phyloP scores from a whole-genome alignment of 2,113 vertebrate species.

The Asarcornis scutulata region DNA sequence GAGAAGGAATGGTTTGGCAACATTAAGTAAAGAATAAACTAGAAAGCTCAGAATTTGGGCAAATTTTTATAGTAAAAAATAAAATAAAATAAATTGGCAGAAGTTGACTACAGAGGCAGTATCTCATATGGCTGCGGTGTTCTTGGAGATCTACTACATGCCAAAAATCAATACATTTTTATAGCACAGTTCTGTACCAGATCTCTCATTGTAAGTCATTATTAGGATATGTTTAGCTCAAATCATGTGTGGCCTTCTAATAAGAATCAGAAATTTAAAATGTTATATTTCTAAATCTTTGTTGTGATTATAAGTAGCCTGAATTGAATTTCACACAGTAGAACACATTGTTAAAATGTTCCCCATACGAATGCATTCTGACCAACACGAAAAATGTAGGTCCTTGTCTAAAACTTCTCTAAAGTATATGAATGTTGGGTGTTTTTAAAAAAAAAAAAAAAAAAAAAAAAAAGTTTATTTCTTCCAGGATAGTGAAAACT shows the following conservation, averaged over 20 bases:
- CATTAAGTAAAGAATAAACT: neutral
- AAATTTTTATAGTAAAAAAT: neutral
- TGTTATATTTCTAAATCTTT: slow-evolving; percentile 22
- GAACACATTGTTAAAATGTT: slow-evolving; percentile 13
- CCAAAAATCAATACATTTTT: neutral
- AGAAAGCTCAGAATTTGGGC: neutral
- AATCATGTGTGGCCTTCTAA: slow-evolving; percentile 33
- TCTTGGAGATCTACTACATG: neutral
- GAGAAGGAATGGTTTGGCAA: neutral
- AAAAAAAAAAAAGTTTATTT: neutral
- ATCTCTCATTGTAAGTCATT: slow-evolving; percentile 15
- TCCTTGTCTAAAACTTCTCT: slow-evolving; percentile 51
- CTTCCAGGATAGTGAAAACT: neutral
- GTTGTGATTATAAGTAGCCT: slow-evolving; percentile 37
- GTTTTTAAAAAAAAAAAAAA: neutral
- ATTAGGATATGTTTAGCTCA: slow-evolving; percentile 28
- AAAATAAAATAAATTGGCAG: neutral
- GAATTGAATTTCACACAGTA: slow-evolving; percentile 38
- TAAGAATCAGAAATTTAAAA: slow-evolving; percentile 13
- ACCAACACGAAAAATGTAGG: slow-evolving; percentile 6
- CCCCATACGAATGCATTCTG: neutral
- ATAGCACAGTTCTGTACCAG: neutral
- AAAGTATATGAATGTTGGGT: neutral
- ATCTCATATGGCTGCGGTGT: neutral
- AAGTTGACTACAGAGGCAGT: neutral